Evolutionary conservation across 2,797 vertebrate species (phyloP), one percentile per base, ranked within the genome.

Genomic region (Thripadectes ignobilis): DNA sequence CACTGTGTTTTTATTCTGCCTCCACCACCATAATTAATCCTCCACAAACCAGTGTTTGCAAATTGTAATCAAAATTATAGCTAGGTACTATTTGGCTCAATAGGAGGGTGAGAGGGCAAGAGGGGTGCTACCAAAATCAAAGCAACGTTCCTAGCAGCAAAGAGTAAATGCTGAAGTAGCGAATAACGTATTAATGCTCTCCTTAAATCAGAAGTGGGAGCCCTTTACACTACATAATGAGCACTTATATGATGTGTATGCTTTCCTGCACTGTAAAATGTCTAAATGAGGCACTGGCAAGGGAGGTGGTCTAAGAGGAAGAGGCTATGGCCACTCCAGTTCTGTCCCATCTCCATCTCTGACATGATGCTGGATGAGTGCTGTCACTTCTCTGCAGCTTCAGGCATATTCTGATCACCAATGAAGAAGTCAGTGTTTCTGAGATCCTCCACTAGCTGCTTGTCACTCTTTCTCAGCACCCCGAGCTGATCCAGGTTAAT

Each of bases 331-430:
- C 34, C 46, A 43, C 39, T 10, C 8, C 8, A 17, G 30, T 21
- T 85, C 22, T 71, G 45, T n/a, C 48, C 59, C 57, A 29, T 48
- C 81, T 73, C 32, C 10, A 1, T 20, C 34, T 69, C 59, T 67
- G 78, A 29, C 4, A 8, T 2, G 1, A 8, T 8, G 7, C 48
- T 54, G 57, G 41, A 21, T 9, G 36, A 57, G 30, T 10, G 38
- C 41, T 0, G 0, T n/a, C 41, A 9, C 26, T 76, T 41, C 74
- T 73, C 80, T 55, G 59, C n/a, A 55, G 74, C 81, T 81, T 89
- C 75, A 62, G 39, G 72, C 4, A 0, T 29, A 3, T 52, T 52
- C 41, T 59, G 45, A 34, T 36, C 1, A 1, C 45, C 0, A 0
- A 41, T 71, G 58, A 36, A 67, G 85, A 2, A 43, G 46, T 41